Percentiles rank a stretch among this genome's conserved stretches.
Evolutionary conservation across 2,797 vertebrate genomes (phyloP).

Genomic region (Myotis findleyi): DNA sequence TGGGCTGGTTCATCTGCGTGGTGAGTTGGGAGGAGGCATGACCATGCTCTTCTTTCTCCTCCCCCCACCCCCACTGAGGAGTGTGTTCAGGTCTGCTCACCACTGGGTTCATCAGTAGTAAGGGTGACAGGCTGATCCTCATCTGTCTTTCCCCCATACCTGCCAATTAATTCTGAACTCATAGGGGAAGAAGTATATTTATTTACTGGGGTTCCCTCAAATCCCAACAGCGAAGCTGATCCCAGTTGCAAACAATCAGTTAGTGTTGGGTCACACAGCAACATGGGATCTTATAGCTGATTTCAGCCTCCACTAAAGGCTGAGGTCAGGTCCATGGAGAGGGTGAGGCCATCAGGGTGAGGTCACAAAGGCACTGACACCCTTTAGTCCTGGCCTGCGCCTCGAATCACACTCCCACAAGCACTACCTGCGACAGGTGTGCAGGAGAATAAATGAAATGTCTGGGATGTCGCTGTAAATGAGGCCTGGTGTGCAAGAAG

Average conservation of each 20-base stretch:
- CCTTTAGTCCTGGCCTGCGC: background rate
- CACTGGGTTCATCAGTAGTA: background rate
- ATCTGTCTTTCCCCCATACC: background rate
- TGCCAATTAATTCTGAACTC: constrained; percentile 23
- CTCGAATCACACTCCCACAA: background rate
- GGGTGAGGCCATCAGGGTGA: background rate
- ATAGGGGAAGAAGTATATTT: constrained; percentile 21
- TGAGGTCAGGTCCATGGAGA: background rate
- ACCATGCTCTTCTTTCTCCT: no score
- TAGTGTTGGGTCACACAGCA: background rate
- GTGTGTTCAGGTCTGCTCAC: background rate
- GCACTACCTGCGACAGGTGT: background rate
- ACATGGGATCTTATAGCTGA: background rate
- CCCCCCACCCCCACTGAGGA: fast-evolving
- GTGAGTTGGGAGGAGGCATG: background rate
- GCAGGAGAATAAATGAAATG: background rate
- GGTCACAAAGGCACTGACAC: background rate
- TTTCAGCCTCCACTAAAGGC: background rate
- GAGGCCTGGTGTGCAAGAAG: background rate
- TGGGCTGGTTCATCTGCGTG: background rate
- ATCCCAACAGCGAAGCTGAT: constrained; percentile 14
- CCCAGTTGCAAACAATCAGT: background rate
- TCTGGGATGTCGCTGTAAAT: background rate
- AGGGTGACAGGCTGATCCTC: background rate
- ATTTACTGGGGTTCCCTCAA: constrained; percentile 50